Base-by-base conservation (phyloP, 1,140 invertebrate genomes). In the Amyelois transitella region DNA sequence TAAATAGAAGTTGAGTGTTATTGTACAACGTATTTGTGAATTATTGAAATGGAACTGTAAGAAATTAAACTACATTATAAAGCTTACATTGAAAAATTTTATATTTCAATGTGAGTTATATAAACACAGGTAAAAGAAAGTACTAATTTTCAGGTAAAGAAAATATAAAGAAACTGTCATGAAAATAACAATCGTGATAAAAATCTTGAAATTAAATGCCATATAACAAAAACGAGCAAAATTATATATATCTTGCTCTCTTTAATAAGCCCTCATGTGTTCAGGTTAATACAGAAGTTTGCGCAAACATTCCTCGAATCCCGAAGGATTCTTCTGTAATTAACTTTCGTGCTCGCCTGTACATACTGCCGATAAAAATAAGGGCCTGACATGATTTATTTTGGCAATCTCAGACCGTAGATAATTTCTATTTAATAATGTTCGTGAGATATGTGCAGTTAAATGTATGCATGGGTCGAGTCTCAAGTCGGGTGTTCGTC, bases 351-450 rank as follows among this genome's bases (percentile, higher is more conserved):
- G 51, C 28, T 38, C 24, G 53, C 22, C 17, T 51, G 28, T 24
- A 58, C 25, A 43, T 54, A 32, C 28, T 12, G 2, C 22, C 24
- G 44, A 53, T 58, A 58, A 45, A 43, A 47, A 43, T 60, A 54
- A 53, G 52, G 57, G 58, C 54, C 52, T 22, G 45, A 50, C 51
- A 48, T 59, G 57, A 59, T 59, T 54, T 59, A 54, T 59, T 49
- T 51, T 8, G 32, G 38, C 18, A 24, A 19, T 2, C 45, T 48
- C 19, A 21, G 8, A 21, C 45, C 19, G 19, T 32, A 44, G 59
- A 61, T 61, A 56, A 61, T 56, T 56, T 48, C 51, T 61, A 49
- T 60, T 60, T 60, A 49, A 60, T 60, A 43, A 43, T 55, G 17
- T 20, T 60, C 25, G 18, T 43, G 58, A 45, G 2, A 45, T 45